phyloP scores from a whole-genome alignment of 30 jellyfish, hydroid and myxozoan species.

The Cassiopea andromeda region DNA sequence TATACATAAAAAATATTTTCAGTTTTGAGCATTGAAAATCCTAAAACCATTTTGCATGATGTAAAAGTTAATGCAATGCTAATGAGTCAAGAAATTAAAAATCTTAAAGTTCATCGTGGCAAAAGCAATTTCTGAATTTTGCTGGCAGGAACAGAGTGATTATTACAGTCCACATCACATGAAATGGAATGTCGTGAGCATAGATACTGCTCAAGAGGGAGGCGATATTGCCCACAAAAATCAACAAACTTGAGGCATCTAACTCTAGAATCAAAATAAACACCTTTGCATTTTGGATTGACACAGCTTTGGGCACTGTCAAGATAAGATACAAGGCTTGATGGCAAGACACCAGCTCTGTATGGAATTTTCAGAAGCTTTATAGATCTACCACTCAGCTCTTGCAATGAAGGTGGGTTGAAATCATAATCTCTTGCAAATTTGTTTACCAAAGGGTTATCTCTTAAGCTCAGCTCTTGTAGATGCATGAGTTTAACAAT shows the following conservation, averaged over 20 bases:
- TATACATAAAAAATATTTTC: too few species aligned
- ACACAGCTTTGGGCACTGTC: slow-evolving; percentile 97
- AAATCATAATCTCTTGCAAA: slow-evolving; percentile 88
- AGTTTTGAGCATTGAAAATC: too few species aligned
- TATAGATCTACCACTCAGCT: slow-evolving; percentile 91
- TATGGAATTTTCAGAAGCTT: slow-evolving; percentile 64
- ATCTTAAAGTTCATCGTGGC: slow-evolving; percentile 39
- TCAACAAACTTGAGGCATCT: slow-evolving; percentile 96
- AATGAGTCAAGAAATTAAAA: too few species aligned
- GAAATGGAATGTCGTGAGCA: slow-evolving; percentile 90
- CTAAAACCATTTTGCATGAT: too few species aligned
- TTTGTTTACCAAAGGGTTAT: slow-evolving; percentile 94
- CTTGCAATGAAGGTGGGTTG: slow-evolving; percentile 96
- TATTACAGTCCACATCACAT: slow-evolving; percentile 18
- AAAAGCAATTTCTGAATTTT: slow-evolving; percentile 80
- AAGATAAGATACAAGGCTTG: slow-evolving; percentile 67
- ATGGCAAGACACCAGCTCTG: slow-evolving; percentile 61
- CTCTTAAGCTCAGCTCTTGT: slow-evolving; percentile 95
- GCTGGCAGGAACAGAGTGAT: slow-evolving; percentile 70
- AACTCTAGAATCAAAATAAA: slow-evolving; percentile 96
- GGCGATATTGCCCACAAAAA: slow-evolving; percentile 94
- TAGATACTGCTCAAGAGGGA: slow-evolving; percentile 94
- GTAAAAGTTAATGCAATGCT: too few species aligned
- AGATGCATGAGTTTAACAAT: slow-evolving; percentile 82
- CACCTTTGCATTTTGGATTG: slow-evolving; percentile 99